These are phyloP conservation scores for Antheraea assamensis DNA, from an alignment of 2,888 invertebrate genomes.

Conservation along the genomic window DNA sequence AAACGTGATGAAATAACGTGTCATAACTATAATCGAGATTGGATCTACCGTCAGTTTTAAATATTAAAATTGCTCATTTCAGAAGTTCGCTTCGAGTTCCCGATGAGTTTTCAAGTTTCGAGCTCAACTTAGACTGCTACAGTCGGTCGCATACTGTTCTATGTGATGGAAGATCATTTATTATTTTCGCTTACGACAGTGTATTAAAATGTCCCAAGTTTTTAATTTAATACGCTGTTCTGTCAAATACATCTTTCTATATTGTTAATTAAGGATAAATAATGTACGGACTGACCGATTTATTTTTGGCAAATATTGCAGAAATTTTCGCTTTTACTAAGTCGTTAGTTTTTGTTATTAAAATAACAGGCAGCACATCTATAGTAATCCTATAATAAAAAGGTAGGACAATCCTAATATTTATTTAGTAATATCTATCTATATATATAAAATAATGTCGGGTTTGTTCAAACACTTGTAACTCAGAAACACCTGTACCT, in stretches of 20 bases:
- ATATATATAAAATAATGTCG: too few relatives aligned
- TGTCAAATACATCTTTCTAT: neutral
- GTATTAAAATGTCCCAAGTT: constrained; percentile 4
- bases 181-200: constrained; percentile 3
- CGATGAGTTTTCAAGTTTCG: constrained; percentile 20
- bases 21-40: constrained; percentile 6
- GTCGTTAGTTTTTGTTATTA: too few relatives aligned
- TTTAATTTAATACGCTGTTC: neutral
- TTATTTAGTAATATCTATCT: too few relatives aligned
- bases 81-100: constrained; percentile 17
- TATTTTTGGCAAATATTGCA: neutral
- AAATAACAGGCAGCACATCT: too few relatives aligned
- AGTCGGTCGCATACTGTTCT: neutral
- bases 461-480: too few relatives aligned
- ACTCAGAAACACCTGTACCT: too few relatives aligned
- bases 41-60: constrained; percentile 10
- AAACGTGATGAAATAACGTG: constrained; percentile 16
- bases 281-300: neutral
- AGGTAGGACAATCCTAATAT: too few relatives aligned
- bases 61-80: constrained; percentile 17
- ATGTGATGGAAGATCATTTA: constrained; percentile 4
- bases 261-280: neutral
- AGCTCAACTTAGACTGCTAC: constrained; percentile 8
- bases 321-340: too few relatives aligned
- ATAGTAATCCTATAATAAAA: too few relatives aligned